Conservation (phyloP, 30 jellyfish, hydroid and myxozoan genomes). For the Turritopsis rubra region DNA sequence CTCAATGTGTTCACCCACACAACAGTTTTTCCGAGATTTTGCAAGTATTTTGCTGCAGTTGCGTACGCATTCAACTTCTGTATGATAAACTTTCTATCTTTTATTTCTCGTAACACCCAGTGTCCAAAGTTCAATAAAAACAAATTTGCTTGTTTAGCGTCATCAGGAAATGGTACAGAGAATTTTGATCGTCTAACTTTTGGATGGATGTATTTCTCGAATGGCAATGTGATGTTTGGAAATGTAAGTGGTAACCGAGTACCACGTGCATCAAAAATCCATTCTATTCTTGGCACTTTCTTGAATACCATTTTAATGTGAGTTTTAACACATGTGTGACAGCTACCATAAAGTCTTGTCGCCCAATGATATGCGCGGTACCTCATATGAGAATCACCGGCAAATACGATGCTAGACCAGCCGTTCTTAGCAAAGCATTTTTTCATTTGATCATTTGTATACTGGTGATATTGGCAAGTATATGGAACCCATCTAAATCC, state of each 20-base stretch:
- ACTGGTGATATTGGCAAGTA: slow-evolving; percentile 83
- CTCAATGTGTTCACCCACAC: slow-evolving; percentile 88
- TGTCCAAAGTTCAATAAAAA: slow-evolving; percentile 80
- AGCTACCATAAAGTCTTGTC: slow-evolving; percentile 83
- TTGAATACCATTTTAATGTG: slow-evolving; percentile 86
- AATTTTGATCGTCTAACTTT: slow-evolving; percentile 89
- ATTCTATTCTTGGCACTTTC: slow-evolving; percentile 84
- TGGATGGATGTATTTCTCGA: slow-evolving; percentile 82
- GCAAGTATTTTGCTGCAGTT: slow-evolving; percentile 40
- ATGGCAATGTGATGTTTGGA: slow-evolving; percentile 64
- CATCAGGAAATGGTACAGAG: slow-evolving; percentile 80
- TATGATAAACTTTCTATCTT: slow-evolving; percentile 44
- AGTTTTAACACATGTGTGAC: slow-evolving; percentile 87
- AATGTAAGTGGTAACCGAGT: slow-evolving; percentile 75
- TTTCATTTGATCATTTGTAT: slow-evolving; percentile 76
- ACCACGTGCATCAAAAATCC: slow-evolving; percentile 98
- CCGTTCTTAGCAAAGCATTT: slow-evolving; percentile 68
- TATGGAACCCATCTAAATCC: slow-evolving; percentile 91
- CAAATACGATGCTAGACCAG: slow-evolving; percentile 76
- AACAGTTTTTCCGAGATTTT: slow-evolving; percentile 40
- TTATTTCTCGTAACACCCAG: slow-evolving; percentile 85
- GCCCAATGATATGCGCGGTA: slow-evolving; percentile 98
- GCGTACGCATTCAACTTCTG: slow-evolving; percentile 66
- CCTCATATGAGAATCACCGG: slow-evolving; percentile 96
- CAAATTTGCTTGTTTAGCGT: slow-evolving; percentile 52